Conservation (phyloP, 2,888 invertebrate genomes). For the Esperia sulphurella region DNA sequence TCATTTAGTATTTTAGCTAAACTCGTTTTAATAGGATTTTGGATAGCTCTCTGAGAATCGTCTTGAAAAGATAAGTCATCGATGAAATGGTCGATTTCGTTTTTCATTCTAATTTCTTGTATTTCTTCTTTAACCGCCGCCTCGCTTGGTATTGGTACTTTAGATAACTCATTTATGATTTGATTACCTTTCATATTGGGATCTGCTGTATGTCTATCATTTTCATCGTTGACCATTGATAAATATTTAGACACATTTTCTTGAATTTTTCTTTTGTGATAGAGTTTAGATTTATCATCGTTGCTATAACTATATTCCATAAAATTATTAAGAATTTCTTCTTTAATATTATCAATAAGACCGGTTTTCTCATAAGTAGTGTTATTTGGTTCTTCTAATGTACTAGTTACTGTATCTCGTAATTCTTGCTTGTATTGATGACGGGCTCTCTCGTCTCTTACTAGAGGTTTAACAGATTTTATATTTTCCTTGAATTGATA, state of each 20-base stretch:
- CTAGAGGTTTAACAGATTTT: conserved; percentile 33
- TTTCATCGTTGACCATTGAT: conserved; percentile 15
- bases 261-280: conserved; percentile 35
- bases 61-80: conserved; percentile 22
- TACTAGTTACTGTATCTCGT: conserved; percentile 28
- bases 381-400: conserved; percentile 30
- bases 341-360: conserved; percentile 27
- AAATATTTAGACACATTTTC: conserved; percentile 32
- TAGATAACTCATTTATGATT: conserved; percentile 41
- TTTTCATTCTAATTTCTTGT: conserved; percentile 29
- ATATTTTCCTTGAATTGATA: conserved; percentile 34
- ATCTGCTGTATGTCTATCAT: conserved; percentile 16
- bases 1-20: conserved; percentile 42
- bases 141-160: conserved; percentile 23
- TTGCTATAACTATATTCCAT: conserved; percentile 37
- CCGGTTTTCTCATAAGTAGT: conserved; percentile 16
- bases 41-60: conserved; percentile 5
- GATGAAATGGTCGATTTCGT: conserved; percentile 33
- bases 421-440: conserved; percentile 43
- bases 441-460: conserved; percentile 36
- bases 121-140: conserved; percentile 21
- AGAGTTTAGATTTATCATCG: conserved; percentile 30
- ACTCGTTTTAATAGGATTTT: conserved; percentile 26
- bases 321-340: conserved; percentile 46
- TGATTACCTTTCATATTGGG: conserved; percentile 38